These are phyloP conservation scores for Myotis myotis DNA, from an alignment of 2,797 vertebrate genomes.

Conservation along the genomic window DNA sequence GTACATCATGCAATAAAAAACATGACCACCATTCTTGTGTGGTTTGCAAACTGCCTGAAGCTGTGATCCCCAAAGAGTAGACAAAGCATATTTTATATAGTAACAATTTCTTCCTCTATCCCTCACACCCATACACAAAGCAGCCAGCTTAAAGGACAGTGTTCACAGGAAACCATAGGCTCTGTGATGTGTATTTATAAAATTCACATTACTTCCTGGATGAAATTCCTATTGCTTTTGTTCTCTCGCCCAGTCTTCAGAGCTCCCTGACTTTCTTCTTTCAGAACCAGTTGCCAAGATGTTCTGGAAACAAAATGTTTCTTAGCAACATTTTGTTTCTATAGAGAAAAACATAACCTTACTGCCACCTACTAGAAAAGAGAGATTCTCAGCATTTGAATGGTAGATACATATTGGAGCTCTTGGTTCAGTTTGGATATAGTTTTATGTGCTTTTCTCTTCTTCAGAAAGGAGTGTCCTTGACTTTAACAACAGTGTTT, in stretches of 20 bases:
- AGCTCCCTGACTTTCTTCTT: conserved; percentile 32
- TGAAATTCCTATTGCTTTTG: conserved; percentile 32
- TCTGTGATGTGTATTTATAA: neutral
- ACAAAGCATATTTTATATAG: neutral
- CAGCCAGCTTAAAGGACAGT: neutral
- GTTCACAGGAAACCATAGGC: neutral
- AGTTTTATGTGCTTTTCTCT: neutral
- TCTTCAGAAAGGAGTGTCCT: neutral
- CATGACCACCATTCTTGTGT: neutral
- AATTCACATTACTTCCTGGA: neutral
- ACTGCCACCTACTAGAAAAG: conserved; percentile 27
- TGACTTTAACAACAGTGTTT: neutral
- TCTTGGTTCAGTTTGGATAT: neutral
- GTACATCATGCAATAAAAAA: neutral
- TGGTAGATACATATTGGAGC: conserved; percentile 7
- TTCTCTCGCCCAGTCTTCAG: conserved; percentile 22
- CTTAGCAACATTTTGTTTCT: conserved; percentile 76
- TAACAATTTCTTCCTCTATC: neutral
- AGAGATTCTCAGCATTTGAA: conserved; percentile 59
- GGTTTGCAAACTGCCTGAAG: neutral
- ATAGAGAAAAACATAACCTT: conserved; percentile 61
- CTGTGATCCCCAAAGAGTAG: neutral
- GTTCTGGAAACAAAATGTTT: conserved; percentile 60
- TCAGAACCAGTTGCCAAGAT: conserved; percentile 57
- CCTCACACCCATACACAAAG: neutral